Evolutionary conservation across 2,888 invertebrate species (phyloP).

Genomic region (Dasypogon diadema): DNA sequence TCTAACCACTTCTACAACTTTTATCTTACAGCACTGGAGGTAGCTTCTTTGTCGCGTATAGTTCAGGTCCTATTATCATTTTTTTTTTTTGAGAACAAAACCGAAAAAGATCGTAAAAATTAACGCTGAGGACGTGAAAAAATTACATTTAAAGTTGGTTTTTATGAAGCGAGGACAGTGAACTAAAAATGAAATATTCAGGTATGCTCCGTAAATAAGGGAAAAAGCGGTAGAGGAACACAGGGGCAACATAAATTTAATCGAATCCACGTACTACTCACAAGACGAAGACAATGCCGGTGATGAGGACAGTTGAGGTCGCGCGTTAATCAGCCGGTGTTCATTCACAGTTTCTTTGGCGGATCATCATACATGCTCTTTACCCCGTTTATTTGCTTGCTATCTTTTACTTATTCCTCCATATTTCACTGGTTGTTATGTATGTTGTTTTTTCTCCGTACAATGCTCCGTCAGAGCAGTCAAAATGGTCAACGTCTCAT

Average conservation of each 20-base stretch:
- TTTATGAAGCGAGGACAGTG: too few species aligned
- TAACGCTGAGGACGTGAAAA: too few species aligned
- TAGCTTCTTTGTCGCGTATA: too few species aligned
- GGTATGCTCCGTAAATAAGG: too few species aligned
- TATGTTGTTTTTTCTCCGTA: neutral
- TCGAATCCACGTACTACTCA: slow-evolving; percentile 34
- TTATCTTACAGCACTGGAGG: too few species aligned
- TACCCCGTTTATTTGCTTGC: neutral
- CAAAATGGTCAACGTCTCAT: slow-evolving; percentile 20
- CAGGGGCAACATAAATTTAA: slow-evolving; percentile 19
- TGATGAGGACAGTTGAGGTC: slow-evolving; percentile 15
- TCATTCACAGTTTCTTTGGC: slow-evolving; percentile 10
- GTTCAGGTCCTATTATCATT: too few species aligned
- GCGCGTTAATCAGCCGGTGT: slow-evolving; percentile 20
- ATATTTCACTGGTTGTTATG: neutral
- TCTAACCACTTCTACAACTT: too few species aligned
- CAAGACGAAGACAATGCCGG: too few species aligned
- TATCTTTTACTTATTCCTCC: neutral
- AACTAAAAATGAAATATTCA: too few species aligned
- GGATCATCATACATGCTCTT: neutral
- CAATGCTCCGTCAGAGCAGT: too few species aligned
- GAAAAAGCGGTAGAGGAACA: neutral
- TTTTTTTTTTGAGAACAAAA: neutral
- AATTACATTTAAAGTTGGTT: too few species aligned
- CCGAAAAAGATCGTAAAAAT: neutral